A percentile compares a stretch with the other conserved stretches of the same genome.
Evolutionary conservation across 2,113 vertebrate species (phyloP).

Genomic region (Eulemur macaco): DNA sequence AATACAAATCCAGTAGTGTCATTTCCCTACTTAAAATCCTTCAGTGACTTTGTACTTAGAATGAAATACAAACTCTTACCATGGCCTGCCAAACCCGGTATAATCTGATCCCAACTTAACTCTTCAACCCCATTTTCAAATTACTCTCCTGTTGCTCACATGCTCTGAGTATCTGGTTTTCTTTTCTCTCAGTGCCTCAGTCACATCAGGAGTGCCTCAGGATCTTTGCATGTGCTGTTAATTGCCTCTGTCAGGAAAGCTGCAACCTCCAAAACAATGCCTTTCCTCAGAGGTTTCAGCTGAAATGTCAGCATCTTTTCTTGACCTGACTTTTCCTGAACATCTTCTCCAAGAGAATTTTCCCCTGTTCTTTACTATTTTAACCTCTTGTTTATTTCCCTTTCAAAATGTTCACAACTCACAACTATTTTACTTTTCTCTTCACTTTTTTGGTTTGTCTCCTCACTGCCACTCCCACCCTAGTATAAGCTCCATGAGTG

Average conservation of each 20-base stretch:
- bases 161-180: background rate
- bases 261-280: background rate
- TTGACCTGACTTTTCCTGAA: background rate
- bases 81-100: background rate
- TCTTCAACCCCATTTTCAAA: background rate
- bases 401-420: background rate
- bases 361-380: background rate
- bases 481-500: background rate
- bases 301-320: background rate
- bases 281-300: background rate
- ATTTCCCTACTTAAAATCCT: background rate
- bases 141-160: background rate
- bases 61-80: background rate
- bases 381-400: background rate
- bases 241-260: background rate
- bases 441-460: background rate
- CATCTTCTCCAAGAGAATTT: background rate
- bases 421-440: constrained; percentile 3
- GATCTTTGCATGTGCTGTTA: background rate
- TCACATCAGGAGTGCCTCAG: background rate
- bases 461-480: background rate
- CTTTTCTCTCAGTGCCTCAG: background rate
- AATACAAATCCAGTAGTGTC: background rate
- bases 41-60: background rate
- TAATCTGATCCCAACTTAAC: background rate